Conservation (phyloP, 2,113 vertebrate genomes). For the Spheniscus mendiculus region DNA sequence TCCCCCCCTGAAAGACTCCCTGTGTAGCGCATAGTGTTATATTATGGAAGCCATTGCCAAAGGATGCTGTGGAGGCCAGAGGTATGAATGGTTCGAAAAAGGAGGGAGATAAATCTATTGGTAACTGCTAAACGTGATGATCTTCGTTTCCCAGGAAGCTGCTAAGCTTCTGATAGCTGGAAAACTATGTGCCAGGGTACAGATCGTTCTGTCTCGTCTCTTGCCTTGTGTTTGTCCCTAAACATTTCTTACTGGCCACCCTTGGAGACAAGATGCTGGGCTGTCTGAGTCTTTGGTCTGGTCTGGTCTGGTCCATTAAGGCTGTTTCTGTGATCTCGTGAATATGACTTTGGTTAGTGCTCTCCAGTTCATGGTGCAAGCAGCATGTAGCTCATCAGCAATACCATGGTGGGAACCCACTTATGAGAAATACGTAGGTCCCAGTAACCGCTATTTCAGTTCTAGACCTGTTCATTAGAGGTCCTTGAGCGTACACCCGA, state of each 20-base stretch:
- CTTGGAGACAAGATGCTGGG: not conserved
- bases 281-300: not conserved
- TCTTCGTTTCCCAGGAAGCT: not conserved
- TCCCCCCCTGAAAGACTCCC: accelerated
- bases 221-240: not conserved
- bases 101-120: not conserved
- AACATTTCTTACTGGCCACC: not conserved
- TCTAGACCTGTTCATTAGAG: not conserved
- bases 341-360: not conserved
- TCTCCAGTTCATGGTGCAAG: not conserved
- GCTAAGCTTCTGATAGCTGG: not conserved
- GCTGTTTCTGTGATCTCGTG: not conserved
- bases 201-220: not conserved
- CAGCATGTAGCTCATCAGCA: not conserved
- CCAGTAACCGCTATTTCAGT: not conserved
- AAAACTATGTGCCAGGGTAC: not conserved
- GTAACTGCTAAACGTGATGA: not conserved
- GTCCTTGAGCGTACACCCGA: not conserved
- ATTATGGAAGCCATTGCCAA: not conserved
- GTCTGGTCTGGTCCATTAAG: not conserved
- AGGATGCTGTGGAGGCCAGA: not conserved
- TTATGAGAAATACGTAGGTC: not conserved
- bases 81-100: not conserved
- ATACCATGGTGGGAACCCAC: not conserved
- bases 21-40: not conserved